Evolutionary conservation across 1,140 invertebrate species (phyloP), one percentile per base, ranked within the genome.

Genomic region (Hypothenemus hampei): DNA sequence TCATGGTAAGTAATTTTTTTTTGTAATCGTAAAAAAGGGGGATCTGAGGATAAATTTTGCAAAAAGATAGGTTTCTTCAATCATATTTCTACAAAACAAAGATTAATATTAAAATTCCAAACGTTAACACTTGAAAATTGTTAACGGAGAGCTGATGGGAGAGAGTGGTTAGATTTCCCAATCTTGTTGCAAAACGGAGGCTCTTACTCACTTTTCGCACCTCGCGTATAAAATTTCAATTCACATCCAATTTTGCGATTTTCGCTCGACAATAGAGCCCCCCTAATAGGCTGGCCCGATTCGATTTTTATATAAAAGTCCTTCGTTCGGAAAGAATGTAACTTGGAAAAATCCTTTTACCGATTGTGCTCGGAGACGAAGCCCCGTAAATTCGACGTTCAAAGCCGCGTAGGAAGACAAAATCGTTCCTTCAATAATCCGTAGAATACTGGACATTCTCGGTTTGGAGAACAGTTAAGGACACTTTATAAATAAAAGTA

Each of bases 211-310:
- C 57, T 62, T 60, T 55, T 58, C 50, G 33, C 58, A 58, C 61
- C 33, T 60, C 48, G 24, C 54, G 50, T 52, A 47, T 55, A 60
- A 62, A 62, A 62, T 60, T 62, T 62, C 61, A 60, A 62, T 62
- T 62, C 61, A 62, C 53, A 60, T 62, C 55, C 61, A 62, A 62
- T 62, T 62, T 60, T 60, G 48, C 53, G 51, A 62, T 49, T 60
- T 60, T 57, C 47, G 44, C 54, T 50, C 46, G 54, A 62, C 61
- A 62, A 62, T 62, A 52, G 55, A 53, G 29, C 26, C 37, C n/a
- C n/a, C 54, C 54, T 54, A 54, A 54, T 54, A 54, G 51, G 22
- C 15, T 19, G 21, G 43, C n/a, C 33, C 18, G 16, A 54, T 54
- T 54, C 51, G 51, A 54, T 54, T 54, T 46, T 46, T 54, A 35